Base-by-base conservation (phyloP, 2,888 invertebrate species). In the Nemoura dubitans region DNA sequence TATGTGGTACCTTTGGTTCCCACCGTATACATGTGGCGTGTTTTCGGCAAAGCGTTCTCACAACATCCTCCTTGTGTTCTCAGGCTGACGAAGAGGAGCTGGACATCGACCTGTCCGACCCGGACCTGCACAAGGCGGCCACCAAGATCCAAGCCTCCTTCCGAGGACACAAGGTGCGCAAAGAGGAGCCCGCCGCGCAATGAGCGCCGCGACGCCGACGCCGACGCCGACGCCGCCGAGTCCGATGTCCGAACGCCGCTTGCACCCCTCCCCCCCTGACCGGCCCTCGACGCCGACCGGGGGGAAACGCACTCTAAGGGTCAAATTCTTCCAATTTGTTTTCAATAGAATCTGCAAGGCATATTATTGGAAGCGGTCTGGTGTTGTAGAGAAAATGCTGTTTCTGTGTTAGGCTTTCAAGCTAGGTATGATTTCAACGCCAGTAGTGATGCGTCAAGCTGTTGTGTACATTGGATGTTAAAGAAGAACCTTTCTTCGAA, bases 101-200 rank as follows among this genome's bases (percentile, higher is more conserved):
- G 86, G 93, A 93, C 91, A 96, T 97, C 89, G 97, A 97, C 92
- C 93, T 97, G 89, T 93, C 95, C 88, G 97, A 98, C 92, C 97
- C 97, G 26, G 96, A 97, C 89, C 92, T 97, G 90, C 95, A 97
- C 92, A 96, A 97, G 91, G 97, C 97, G 0, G 98, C 98, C 36
- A 96, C 97, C 88, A 97, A 97, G 93, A 98, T 98, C 89, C 97
- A 98, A 91, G 97, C 97, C 86, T 97, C 97, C 84, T 97, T 98
- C 95, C 95, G 97, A 89, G 97, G 97, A 88, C 97, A 97, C 92
- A 96, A 96, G 93, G 96, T 95, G 86, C 97, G 97, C 92, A 96
- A 96, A 92, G 96, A 96, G 86, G 92, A 92, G 88, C 76, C 76
- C 21, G 29, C 84, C 76, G 59, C 87, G 87, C 85, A 83, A 87